Conservation (phyloP, 2,113 vertebrate species). For the Hypomesus transpacificus region DNA sequence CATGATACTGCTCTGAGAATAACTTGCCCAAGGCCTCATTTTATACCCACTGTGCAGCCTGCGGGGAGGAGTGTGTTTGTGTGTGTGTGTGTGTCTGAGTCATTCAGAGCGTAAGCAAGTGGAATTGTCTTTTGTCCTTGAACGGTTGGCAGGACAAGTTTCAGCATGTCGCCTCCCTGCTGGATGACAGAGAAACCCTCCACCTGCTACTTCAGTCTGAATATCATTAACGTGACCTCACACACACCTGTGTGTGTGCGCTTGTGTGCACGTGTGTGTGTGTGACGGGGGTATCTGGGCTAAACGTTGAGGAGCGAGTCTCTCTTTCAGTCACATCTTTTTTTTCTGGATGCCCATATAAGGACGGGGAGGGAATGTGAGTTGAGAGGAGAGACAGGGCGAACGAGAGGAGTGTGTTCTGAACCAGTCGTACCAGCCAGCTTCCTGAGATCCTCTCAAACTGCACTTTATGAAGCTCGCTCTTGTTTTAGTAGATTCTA, state of each 20-base stretch:
- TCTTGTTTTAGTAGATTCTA: no score
- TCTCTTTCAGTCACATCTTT: neutral
- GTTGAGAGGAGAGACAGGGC: constrained; percentile 7
- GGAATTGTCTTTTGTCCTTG: constrained; percentile 46
- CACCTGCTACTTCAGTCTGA: neutral
- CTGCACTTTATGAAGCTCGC: neutral
- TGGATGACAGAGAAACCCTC: constrained; percentile 28
- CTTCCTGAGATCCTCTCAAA: constrained; percentile 17
- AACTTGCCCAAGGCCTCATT: constrained; percentile 16
- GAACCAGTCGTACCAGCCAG: constrained; percentile 70
- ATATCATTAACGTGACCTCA: constrained; percentile 15
- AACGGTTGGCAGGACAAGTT: constrained; percentile 59
- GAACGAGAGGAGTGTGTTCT: constrained; percentile 56
- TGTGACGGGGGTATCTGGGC: neutral
- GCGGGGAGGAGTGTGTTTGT: constrained; percentile 34
- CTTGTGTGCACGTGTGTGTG: neutral
- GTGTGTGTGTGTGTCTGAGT: constrained; percentile 14
- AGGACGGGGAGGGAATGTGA: constrained; percentile 34
- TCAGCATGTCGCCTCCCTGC: constrained; percentile 39
- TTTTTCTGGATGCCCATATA: constrained; percentile 44
- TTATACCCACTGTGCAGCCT: constrained; percentile 36
- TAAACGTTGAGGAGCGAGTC: constrained; percentile 20
- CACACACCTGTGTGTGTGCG: neutral
- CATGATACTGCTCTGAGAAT: constrained; percentile 27
- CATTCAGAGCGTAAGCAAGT: constrained; percentile 40